phyloP scores from a whole-genome alignment of 1,140 invertebrate genomes.

The Lordiphosa stackelbergi region DNA sequence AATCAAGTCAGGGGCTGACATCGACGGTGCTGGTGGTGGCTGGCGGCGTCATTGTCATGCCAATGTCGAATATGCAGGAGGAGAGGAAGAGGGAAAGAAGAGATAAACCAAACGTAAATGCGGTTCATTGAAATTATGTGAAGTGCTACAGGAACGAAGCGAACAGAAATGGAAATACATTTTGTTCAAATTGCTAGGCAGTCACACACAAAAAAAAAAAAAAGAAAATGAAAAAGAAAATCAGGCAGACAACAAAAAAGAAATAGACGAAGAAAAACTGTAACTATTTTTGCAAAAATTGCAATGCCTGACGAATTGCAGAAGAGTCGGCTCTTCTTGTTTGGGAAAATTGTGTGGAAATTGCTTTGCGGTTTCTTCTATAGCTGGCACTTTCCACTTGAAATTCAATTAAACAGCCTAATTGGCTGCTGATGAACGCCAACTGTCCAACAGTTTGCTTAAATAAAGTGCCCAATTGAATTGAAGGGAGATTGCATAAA shows the following conservation, averaged over 20 bases:
- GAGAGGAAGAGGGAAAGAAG: slow-evolving; percentile 3
- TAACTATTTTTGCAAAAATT: slow-evolving; percentile 15
- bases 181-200: slow-evolving; percentile 20
- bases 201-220: slow-evolving; percentile 9
- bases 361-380: slow-evolving; percentile 10
- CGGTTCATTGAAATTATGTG: slow-evolving; percentile 70
- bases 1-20: slow-evolving; percentile 30
- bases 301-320: slow-evolving; percentile 7
- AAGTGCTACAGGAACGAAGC: slow-evolving; percentile 18
- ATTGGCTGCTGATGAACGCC: slow-evolving; percentile 58
- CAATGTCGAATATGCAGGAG: slow-evolving; percentile 31
- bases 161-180: slow-evolving; percentile 14
- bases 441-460: slow-evolving; percentile 38
- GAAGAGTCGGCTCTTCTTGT: slow-evolving; percentile 15
- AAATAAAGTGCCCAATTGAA: slow-evolving; percentile 15
- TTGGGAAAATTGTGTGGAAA: slow-evolving; percentile 28
- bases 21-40: not conserved
- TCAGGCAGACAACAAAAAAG: slow-evolving; percentile 5
- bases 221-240: slow-evolving; percentile 2
- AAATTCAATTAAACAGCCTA: slow-evolving; percentile 61
- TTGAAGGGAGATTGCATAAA: slow-evolving; percentile 32
- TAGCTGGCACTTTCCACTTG: slow-evolving; percentile 32
- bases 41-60: slow-evolving; percentile 47
- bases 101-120: slow-evolving; percentile 59
- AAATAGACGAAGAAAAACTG: slow-evolving; percentile 3